A percentile compares a stretch with the other conserved stretches of the same genome.
phyloP scores from a whole-genome alignment of 2,888 invertebrate species.

The Zelleria hepariella region DNA sequence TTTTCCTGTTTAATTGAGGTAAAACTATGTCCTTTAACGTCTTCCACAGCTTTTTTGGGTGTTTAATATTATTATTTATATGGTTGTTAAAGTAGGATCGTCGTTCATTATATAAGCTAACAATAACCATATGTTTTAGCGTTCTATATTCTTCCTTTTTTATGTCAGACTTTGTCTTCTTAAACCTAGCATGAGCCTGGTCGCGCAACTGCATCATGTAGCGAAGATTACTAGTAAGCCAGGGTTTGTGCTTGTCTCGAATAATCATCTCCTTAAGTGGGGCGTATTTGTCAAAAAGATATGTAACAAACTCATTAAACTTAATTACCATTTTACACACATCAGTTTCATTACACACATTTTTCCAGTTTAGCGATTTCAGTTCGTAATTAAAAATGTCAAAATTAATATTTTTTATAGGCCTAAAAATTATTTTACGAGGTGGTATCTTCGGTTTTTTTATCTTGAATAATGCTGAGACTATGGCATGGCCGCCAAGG shows the following conservation, averaged over 20 bases:
- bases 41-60: not conserved
- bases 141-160: not conserved
- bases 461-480: no score
- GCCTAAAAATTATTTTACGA: no score
- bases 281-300: not conserved
- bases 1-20: no score
- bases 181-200: not conserved
- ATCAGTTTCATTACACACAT: no score
- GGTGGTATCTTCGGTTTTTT: no score
- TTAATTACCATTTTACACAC: no score
- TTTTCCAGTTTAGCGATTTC: no score
- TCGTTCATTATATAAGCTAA: not conserved
- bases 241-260: not conserved
- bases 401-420: no score
- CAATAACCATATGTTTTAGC: not conserved
- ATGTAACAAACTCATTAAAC: not conserved
- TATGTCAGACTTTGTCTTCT: not conserved
- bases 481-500: no score
- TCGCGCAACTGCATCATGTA: not conserved
- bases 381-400: no score
- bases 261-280: not conserved
- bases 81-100: not conserved
- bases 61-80: slow-evolving; percentile 1
- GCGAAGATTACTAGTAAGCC: not conserved
- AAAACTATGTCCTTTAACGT: not conserved